Evolutionary conservation across 2,113 vertebrate genomes (phyloP), one percentile per base, ranked within the genome.

Genomic region (Ammodytes marinus): DNA sequence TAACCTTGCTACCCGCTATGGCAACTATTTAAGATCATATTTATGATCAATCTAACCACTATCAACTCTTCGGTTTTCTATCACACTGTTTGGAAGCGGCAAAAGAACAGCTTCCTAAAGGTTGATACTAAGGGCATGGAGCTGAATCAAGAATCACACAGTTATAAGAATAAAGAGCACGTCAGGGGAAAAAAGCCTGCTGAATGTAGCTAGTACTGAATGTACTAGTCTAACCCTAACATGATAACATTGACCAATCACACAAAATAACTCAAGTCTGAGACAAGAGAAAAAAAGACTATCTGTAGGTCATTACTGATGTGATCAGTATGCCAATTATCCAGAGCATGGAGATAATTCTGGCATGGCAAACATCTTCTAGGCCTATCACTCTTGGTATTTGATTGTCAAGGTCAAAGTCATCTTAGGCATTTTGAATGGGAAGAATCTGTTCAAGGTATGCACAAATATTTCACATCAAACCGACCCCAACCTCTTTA

Each of bases 391-490:
- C 17, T 78, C 55, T 1, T 49, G 35, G 53, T 69, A 49, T 76
- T 69, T 73, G 6, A 19, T 13, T 43, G 46, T 83, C 65, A 80
- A 79, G 77, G 55, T 64, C 69, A 80, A 80, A 73, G 58, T 15
- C 69, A 77, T 54, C 37, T 58, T 57, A 2, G 58, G 55, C 4
- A 5, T 47, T 71, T 63, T 8, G 43, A 39, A 4, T 27, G 2
- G 49, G 40, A 47, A 43, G 4, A 79, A 59, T 46, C 52, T 43
- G 61, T n/a, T 57, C 39, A 69, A 12, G 46, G 8, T 11, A 40
- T 39, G 17, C 17, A 45, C 12, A 59, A 14, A 61, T 52, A 46
- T 50, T 71, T 39, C 39, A 45, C 42, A 7, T 75, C 13, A 49
- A 65, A 65, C 3, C 8, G 4, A 19, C 39, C 13, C 1, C 58